These are phyloP conservation scores for Lamproptera curius DNA, from an alignment of 2,888 invertebrate species.

Conservation along the genomic window DNA sequence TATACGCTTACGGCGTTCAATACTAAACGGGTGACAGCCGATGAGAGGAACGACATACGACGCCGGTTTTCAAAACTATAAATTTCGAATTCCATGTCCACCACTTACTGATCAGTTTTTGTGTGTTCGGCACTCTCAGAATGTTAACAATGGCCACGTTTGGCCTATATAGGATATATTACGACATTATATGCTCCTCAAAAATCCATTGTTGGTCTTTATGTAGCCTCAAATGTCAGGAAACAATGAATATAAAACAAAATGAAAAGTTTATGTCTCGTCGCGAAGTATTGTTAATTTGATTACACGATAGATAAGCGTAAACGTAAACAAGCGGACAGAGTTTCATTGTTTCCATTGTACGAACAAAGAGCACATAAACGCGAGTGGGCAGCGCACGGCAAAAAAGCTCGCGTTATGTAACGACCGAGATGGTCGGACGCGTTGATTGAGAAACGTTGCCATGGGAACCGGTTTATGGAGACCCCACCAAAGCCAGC, in stretches of 20 bases:
- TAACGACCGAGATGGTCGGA: constrained; percentile 45
- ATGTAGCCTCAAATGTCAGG: not conserved
- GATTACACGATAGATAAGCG: constrained; percentile 50
- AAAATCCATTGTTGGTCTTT: not conserved
- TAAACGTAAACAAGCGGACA: constrained; percentile 49
- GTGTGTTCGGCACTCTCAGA: constrained; percentile 8
- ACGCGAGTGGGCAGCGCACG: constrained; percentile 47
- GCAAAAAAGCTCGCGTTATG: constrained; percentile 58
- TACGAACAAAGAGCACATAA: constrained; percentile 29
- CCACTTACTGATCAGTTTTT: constrained; percentile 4
- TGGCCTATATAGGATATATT: not conserved
- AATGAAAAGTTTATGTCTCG: constrained; percentile 22
- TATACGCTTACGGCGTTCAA: not conserved
- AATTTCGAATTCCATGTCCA: constrained; percentile 9
- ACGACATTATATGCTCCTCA: not conserved
- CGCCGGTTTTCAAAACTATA: constrained; percentile 12
- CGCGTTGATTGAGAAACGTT: constrained; percentile 48
- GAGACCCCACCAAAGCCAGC: constrained; percentile 30
- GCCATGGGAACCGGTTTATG: constrained; percentile 35
- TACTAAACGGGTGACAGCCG: not conserved
- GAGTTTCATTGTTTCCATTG: constrained; percentile 51
- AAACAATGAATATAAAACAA: constrained; percentile 7
- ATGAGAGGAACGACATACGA: not conserved
- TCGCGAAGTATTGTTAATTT: constrained; percentile 36
- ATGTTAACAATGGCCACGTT: not conserved